A percentile compares a stretch with the other conserved stretches of the same genome.
These are phyloP conservation scores for Panonychus citri DNA, from an alignment of 1,140 invertebrate genomes.

Conservation along the genomic window DNA sequence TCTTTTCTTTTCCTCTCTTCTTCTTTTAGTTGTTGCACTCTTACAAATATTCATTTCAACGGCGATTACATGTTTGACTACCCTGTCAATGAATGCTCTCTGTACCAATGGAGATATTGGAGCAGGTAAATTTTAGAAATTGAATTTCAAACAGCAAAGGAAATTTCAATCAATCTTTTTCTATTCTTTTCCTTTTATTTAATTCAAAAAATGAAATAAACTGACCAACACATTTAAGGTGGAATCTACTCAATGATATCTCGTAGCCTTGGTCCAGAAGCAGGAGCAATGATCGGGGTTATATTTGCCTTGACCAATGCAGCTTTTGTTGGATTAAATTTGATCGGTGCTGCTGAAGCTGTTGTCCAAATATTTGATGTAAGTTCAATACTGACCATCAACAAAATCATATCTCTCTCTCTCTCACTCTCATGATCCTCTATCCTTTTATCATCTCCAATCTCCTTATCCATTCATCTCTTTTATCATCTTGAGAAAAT, in stretches of 20 bases:
- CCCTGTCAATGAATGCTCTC: constrained; percentile 5
- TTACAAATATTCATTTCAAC: constrained; percentile 4
- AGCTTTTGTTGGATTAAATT: constrained; percentile 34
- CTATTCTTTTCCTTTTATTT: background rate
- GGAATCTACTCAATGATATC: constrained; percentile 34
- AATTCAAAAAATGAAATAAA: background rate
- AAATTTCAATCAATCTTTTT: background rate
- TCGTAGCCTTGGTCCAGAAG: constrained; percentile 36
- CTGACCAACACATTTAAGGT: constrained; percentile 15
- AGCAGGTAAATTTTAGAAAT: constrained; percentile 1
- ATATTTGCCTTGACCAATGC: constrained; percentile 37
- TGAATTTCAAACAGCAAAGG: too few relatives aligned
- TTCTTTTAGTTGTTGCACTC: constrained; percentile 1
- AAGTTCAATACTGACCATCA: too few relatives aligned
- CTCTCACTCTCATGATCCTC: background rate
- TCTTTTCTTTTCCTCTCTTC: background rate
- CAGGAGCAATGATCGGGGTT: constrained; percentile 36
- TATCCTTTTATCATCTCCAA: background rate
- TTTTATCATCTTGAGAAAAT: too few relatives aligned
- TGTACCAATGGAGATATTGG: constrained; percentile 8
- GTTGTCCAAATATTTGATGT: constrained; percentile 1
- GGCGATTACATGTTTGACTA: constrained; percentile 1
- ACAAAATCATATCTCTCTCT: background rate
- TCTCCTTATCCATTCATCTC: background rate
- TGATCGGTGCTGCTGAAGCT: constrained; percentile 23